Conservation (phyloP, 2,113 vertebrate species). For the Coracopsis vasa region DNA sequence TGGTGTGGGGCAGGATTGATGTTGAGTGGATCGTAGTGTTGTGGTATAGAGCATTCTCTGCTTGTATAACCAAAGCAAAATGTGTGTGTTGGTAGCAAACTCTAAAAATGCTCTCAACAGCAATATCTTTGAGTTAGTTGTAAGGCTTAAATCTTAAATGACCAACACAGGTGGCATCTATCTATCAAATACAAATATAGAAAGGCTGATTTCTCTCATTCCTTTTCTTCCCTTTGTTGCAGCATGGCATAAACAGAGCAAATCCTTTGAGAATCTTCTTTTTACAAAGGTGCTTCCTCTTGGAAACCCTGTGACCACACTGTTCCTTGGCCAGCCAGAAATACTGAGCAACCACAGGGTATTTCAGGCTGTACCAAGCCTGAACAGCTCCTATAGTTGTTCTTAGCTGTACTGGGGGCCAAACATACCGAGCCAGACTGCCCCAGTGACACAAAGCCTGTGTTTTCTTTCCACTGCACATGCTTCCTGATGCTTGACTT, state of each 20-base stretch:
- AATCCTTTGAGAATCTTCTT: background rate
- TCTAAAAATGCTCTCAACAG: background rate
- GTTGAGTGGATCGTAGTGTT: background rate
- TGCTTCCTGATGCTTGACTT: background rate
- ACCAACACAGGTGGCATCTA: background rate
- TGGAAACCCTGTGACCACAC: background rate
- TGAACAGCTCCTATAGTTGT: background rate
- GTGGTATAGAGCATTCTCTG: background rate
- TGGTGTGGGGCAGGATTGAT: background rate
- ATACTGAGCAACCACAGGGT: background rate
- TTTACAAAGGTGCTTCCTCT: background rate
- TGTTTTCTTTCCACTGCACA: background rate
- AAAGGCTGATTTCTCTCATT: background rate
- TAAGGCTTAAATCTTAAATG: background rate
- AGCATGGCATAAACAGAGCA: background rate
- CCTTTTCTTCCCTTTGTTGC: background rate
- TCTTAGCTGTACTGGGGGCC: background rate
- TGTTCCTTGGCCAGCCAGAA: background rate
- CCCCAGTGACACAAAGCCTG: background rate
- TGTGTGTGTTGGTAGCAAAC: background rate
- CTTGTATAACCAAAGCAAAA: background rate
- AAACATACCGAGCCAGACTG: background rate
- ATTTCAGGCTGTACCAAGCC: background rate
- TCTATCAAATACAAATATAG: background rate
- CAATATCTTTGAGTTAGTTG: background rate